Base-by-base conservation (phyloP, 2,797 vertebrate genomes). In the Adrianichthys oophorus region DNA sequence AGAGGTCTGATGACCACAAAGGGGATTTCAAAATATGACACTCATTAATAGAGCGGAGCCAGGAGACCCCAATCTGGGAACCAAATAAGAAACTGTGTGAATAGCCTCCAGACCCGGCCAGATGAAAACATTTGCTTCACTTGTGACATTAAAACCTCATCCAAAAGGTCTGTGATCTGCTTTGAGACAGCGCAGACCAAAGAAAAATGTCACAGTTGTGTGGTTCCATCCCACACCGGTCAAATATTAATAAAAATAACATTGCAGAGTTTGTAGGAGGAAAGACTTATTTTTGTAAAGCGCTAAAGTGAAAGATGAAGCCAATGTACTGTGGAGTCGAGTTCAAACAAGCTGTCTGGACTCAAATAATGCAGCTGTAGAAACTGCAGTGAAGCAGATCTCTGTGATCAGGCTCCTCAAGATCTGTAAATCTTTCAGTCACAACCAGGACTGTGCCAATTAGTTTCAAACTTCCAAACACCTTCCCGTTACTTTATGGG, bases 11-110 rank as follows among this genome's bases (percentile, higher is more conserved):
- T 42, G 26, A 41, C 58, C 46, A 53, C 64, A 65, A 21, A 50
- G 41, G 57, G 64, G 67, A 62, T 72, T 65, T 79, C 59, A 76
- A 72, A 82, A 60, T 53, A 40, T 72, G 66, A 29, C 62, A 14
- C 52, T 74, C 47, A 24, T 56, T 69, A 74, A 50, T 43, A 59
- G 80, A 82, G 62, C 60, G 69, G 48, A 72, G 51, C 52, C 49
- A 48, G 51, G 41, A 70, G 53, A 24, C 50, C 64, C 53, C 49
- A 59, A 56, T 59, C 66, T 7, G 48, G 52, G 55, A 70, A 29
- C 26, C 26, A 29, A 29, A 29, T 7, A 6, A 29, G 26, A 29
- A 29, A 29, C 5, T 6, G 70, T 67, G 41, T 37, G 1, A 18
- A 51, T 4, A 44, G 76, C 77, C 72, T 63, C 15, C 0, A 41